Evolutionary conservation across 2,797 vertebrate genomes (phyloP).

Genomic region (Monodelphis domestica): DNA sequence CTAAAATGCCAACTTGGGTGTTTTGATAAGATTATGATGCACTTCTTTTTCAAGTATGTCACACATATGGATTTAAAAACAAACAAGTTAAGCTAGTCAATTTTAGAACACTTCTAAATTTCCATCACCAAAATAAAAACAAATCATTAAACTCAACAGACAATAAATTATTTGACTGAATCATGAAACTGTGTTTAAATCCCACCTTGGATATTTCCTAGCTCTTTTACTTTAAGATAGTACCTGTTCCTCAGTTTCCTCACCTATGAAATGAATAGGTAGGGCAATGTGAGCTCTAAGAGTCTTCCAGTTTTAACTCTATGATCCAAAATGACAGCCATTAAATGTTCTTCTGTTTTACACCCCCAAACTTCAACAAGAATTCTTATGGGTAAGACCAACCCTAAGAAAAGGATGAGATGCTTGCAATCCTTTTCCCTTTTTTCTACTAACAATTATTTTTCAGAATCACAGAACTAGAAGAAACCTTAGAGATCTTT

Average conservation of each 20-base stretch:
- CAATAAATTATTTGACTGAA: not conserved
- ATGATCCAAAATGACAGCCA: not conserved
- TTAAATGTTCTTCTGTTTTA: not conserved
- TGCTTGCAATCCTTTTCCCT: not conserved
- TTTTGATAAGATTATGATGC: slow-evolving; percentile 63
- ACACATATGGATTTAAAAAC: slow-evolving; percentile 20
- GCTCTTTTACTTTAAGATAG: not conserved
- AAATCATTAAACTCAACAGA: slow-evolving; percentile 11
- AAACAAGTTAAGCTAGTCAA: slow-evolving; percentile 31
- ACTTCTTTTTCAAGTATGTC: slow-evolving; percentile 62
- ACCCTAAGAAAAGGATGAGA: not conserved
- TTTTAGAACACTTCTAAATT: not conserved
- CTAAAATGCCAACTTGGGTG: slow-evolving; percentile 53
- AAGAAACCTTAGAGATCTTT: not conserved
- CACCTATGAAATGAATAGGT: not conserved
- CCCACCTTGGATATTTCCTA: not conserved
- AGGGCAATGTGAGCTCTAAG: not conserved
- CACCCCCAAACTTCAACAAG: not conserved
- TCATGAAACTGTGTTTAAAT: not conserved
- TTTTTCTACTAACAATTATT: not conserved
- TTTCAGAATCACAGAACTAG: not conserved
- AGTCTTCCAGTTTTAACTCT: not conserved
- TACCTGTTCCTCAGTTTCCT: not conserved
- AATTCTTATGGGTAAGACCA: not conserved
- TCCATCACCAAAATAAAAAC: slow-evolving; percentile 23